These are phyloP conservation scores for Heterodera carotae DNA, from an alignment of 1,140 invertebrate species.

Conservation along the genomic window DNA sequence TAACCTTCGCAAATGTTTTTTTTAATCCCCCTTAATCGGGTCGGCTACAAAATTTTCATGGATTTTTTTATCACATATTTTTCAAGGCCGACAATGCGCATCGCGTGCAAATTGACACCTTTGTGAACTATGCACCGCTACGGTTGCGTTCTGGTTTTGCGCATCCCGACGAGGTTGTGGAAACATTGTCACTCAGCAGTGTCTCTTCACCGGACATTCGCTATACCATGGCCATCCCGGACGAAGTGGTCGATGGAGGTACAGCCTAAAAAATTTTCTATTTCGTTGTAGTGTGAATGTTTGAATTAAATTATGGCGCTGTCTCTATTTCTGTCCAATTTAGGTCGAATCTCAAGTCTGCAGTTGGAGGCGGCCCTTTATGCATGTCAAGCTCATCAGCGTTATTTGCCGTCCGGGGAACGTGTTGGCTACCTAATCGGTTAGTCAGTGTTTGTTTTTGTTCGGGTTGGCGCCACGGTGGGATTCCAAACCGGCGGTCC, in stretches of 20 bases:
- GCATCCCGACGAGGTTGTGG: slow-evolving; percentile 98
- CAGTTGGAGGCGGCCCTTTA: slow-evolving; percentile 95
- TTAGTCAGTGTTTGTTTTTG: slow-evolving; percentile 52
- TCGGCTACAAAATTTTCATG: no score
- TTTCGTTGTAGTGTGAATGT: background rate
- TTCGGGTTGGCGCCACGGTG: no score
- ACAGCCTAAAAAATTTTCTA: background rate
- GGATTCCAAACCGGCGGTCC: no score
- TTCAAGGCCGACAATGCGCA: slow-evolving; percentile 39
- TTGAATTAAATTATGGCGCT: background rate
- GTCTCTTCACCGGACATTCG: slow-evolving; percentile 91
- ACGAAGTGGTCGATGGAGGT: slow-evolving; percentile 80
- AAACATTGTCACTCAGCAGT: slow-evolving; percentile 93
- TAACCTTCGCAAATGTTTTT: slow-evolving; percentile 3
- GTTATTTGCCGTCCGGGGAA: slow-evolving; percentile 83
- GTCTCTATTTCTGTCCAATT: background rate
- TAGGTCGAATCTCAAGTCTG: slow-evolving; percentile 79
- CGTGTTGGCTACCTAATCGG: slow-evolving; percentile 93
- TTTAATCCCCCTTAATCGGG: no score
- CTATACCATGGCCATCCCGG: slow-evolving; percentile 83
- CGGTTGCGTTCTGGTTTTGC: slow-evolving; percentile 91
- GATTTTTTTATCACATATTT: slow-evolving; percentile 25
- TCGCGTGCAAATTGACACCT: slow-evolving; percentile 51
- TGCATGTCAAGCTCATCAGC: slow-evolving; percentile 91
- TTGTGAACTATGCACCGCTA: slow-evolving; percentile 87